Evolutionary conservation across 30 jellyfish, hydroid and myxozoan species (phyloP), one percentile per base, ranked within the genome.

Genomic region (Turritopsis rubra): DNA sequence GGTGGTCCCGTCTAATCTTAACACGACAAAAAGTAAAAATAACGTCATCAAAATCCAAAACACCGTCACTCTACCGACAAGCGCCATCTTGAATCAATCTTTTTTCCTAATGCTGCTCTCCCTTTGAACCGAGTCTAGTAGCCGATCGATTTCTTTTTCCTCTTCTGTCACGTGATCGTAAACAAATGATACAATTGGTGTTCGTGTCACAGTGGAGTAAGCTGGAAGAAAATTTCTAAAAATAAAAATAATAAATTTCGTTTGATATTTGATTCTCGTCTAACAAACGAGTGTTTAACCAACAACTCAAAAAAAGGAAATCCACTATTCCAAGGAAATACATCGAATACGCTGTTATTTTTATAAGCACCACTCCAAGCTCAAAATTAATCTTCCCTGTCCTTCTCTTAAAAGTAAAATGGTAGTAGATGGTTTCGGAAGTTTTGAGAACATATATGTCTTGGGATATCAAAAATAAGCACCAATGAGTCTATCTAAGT

Each of bases 71-170:
- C 98, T 82, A 9, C 85, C 92, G 21, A 88, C 96, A 66, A 92
- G 86, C 84, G 96, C 96, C 98, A 92, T 92, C 13, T 41, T 41
- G 60, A 3, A 41, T n/a, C n/a, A n/a, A n/a, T n/a, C n/a, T n/a
- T n/a, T n/a, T 41, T 3, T 41, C 0, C 28, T 24, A 16, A n/a
- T 21, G 7, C 23, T 8, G 52, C 9, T 30, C 16, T 26, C 60
- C 71, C 52, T n/a, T 54, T 66, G 27, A 18, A 82, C 73, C 16
- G 16, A 29, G n/a, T 82, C 88, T 29, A 82, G 54, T 13, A 82
- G 29, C 31, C 26, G 28, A 25, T 82, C 88, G 0, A 82, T 26
- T 8, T 60, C 7, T 29, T 29, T 52, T 13, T 71, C 76, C 30
- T 71, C 72, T 82, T 82, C 73, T 20, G 88, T n/a, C 41, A 65